Evolutionary conservation across 2,797 vertebrate species (phyloP).

Genomic region (Taenioides sp.): DNA sequence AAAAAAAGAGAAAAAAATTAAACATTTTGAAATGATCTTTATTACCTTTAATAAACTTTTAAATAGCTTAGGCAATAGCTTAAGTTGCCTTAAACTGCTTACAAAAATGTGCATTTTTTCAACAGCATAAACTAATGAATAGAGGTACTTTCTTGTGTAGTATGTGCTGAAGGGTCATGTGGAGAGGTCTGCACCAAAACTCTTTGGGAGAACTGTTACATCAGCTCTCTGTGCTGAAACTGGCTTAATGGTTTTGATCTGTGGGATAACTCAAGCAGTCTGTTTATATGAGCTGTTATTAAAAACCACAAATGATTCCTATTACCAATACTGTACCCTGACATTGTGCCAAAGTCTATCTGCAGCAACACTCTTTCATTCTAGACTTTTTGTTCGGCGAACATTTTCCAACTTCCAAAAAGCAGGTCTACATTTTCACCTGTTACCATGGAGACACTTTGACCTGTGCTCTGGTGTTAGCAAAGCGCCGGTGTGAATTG

Average conservation of each 20-base stretch:
- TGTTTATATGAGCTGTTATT: neutral
- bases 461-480: slow-evolving; percentile 9
- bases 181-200: neutral
- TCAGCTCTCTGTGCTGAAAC: neutral
- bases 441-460: slow-evolving; percentile 6
- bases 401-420: neutral
- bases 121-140: no score
- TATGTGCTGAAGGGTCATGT: no score
- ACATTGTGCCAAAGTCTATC: neutral
- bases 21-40: no score
- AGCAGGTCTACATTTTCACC: neutral
- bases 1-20: no score
- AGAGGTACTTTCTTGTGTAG: no score
- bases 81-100: no score
- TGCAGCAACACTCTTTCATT: neutral
- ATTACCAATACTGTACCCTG: neutral
- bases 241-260: neutral
- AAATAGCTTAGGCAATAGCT: no score
- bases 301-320: neutral
- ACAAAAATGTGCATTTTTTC: no score
- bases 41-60: no score
- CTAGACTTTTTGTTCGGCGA: neutral
- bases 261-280: neutral
- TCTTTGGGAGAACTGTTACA: neutral
- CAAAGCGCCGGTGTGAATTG: neutral